Conservation (phyloP, 2,888 invertebrate genomes). For the Aradus depressus region DNA sequence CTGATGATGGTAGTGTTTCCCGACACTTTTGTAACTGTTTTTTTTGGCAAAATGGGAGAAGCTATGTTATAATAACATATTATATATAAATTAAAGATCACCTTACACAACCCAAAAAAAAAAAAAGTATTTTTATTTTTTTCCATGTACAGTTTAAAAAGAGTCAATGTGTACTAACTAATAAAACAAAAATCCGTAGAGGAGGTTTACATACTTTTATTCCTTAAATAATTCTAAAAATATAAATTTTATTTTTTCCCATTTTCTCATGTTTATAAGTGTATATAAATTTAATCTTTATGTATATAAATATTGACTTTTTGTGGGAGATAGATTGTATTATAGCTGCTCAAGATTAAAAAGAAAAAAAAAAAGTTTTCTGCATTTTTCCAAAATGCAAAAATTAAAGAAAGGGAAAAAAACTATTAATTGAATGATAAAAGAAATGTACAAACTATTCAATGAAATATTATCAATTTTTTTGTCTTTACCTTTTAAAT, state of each 20-base stretch:
- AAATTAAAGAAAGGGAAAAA: neutral
- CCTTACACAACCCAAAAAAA: no score
- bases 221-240: neutral
- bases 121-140: no score
- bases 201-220: no score
- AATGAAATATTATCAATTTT: constrained; percentile 4
- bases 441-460: constrained; percentile 16
- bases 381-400: constrained; percentile 3
- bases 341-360: constrained; percentile 25
- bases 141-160: no score
- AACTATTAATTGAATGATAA: constrained; percentile 8
- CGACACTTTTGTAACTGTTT: no score
- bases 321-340: constrained; percentile 19
- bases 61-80: no score
- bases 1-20: no score
- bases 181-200: no score
- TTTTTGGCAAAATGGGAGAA: no score
- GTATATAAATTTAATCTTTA: constrained; percentile 13
- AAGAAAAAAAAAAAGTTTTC: constrained; percentile 13
- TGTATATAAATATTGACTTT: constrained; percentile 10
- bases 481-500: constrained; percentile 1
- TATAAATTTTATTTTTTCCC: neutral
- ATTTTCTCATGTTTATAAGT: constrained; percentile 1
- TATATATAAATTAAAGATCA: no score
- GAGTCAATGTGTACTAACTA: no score